Evolutionary conservation across 1,140 invertebrate genomes (phyloP), one percentile per base, ranked within the genome.

Genomic region (Temnothorax nylanderi): DNA sequence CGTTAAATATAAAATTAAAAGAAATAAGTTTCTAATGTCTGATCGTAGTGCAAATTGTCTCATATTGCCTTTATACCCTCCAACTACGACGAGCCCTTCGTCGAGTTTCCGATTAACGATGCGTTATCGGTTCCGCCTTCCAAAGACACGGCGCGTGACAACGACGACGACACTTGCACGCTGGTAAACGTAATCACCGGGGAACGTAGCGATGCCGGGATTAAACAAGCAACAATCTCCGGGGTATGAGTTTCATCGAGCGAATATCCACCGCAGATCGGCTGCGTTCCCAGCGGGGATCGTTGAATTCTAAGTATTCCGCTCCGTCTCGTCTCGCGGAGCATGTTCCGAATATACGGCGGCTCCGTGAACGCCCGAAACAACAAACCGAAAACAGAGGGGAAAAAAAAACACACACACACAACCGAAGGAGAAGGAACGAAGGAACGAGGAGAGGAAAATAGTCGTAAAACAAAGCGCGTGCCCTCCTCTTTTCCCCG

Each of bases 401-500:
- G 16, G 4, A n/a, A 51, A 21, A 60, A 34, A 60, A 21, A 13
- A 3, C 13, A 37, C 8, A 13, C 1, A 56, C 1, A 11, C 3
- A 41, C 10, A 13, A 16, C 37, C 26, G 6, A 13, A 47, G 18
- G n/a, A 26, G 32, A 26, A 41, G 21, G 41, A 47, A 8, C 37
- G 65, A 8, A 18, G 44, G 32, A 26, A 76, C 13, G 58, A 65
- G 41, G 77, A 62, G 86, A 85, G 80, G 62, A 74, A 85, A 85
- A 75, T 62, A 74, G 81, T 71, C 67, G 44, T 64, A 75, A 88
- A 88, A 88, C 64, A 88, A 88, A 74, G 78, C 89, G 80, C 54
- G 78, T 60, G 41, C 34, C 11, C 44, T 26, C 21, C 16, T 5
- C 41, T 13, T 58, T 41, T 21, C 18, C 62, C 13, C 77, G 34